Evolutionary conservation across 1,140 invertebrate species (phyloP).

Genomic region (Cydia fagiglandana): DNA sequence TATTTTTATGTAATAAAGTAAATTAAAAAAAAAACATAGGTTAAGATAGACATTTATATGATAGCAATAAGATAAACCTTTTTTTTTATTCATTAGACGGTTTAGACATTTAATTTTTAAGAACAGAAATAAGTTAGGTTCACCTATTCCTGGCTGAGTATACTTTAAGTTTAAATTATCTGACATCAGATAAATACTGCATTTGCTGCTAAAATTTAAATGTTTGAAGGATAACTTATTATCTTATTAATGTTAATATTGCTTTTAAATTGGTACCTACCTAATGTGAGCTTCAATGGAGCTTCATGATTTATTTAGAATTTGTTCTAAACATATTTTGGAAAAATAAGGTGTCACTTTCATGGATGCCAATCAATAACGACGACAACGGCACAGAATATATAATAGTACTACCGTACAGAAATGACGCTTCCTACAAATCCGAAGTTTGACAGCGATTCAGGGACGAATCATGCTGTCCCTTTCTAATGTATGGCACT

Average conservation of each 20-base stretch:
- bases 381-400: too few relatives aligned
- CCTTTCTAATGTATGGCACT: too few relatives aligned
- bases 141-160: not conserved
- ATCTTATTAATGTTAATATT: not conserved
- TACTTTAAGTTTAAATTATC: not conserved
- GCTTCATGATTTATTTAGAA: too few relatives aligned
- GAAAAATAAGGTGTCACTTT: too few relatives aligned
- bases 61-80: slow-evolving; percentile 3
- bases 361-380: too few relatives aligned
- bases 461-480: too few relatives aligned
- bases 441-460: too few relatives aligned
- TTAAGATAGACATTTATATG: slow-evolving; percentile 25
- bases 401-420: too few relatives aligned
- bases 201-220: not conserved
- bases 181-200: not conserved
- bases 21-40: not conserved
- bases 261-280: not conserved
- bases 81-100: not conserved
- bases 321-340: too few relatives aligned
- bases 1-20: slow-evolving; percentile 25
- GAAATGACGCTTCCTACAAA: too few relatives aligned
- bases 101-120: slow-evolving; percentile 11
- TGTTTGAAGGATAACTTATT: not conserved
- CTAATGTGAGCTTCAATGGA: too few relatives aligned
- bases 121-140: not conserved